Evolutionary conservation across 1,140 invertebrate genomes (phyloP), one percentile per base, ranked within the genome.

Genomic region (Cephus cinctus): DNA sequence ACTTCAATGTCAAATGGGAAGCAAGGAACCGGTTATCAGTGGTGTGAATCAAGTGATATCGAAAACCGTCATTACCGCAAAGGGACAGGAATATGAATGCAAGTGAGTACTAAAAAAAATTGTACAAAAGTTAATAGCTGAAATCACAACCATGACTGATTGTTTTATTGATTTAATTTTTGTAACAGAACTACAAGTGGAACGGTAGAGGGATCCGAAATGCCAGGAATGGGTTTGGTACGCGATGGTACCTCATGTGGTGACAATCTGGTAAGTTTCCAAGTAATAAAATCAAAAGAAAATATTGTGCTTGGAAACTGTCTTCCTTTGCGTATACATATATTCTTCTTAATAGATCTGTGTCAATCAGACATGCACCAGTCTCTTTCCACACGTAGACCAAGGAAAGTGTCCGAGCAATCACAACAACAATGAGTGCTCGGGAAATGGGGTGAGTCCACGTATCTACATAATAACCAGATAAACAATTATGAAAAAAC

Each of bases 211-310:
- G 79, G 82, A 34, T 75, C 79, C 18, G 84, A 85, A 54, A 80
- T 86, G 48, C 82, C 84, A 4, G 81, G 83, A 30, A 78, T 88
- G 59, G 91, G 92, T 1, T 76, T 96, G 43, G 90, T 95, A 16
- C 79, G 82, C 49, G 92, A 96, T 76, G 93, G 93, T 6, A 94
- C 92, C 16, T 88, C 89, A n/a, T 96, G 93, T 71, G 91, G 90
- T 21, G 87, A 92, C 57, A 88, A 92, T 76, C 81, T 90, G 69
- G 89, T 84, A 75, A 76, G 65, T 49, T 19, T 30, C 23, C 8
- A 11, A 30, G n/a, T 0, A 6, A 50, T 19, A 43, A 45, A 2
- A 12, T 45, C 5, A 19, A 9, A 11, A 34, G 15, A 34, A 8
- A 11, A 43, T 11, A 12, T 40, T 11, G 3, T 15, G 16, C 19